A percentile compares a stretch with the other conserved stretches of the same genome.
phyloP scores from a whole-genome alignment of 2,888 invertebrate species.

The Arge pagana region DNA sequence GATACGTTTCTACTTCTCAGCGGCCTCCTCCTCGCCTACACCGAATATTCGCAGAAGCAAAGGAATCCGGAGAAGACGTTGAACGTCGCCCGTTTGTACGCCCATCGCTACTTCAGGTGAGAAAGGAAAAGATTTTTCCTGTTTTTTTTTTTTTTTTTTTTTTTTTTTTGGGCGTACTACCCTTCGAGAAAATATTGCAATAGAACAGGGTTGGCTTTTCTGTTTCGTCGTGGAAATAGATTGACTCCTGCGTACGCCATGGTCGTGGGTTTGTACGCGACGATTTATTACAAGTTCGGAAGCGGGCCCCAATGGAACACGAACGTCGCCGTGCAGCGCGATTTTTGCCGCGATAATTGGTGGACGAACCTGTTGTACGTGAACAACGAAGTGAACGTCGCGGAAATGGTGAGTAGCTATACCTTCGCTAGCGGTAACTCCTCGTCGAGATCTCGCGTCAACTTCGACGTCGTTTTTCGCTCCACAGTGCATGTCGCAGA shows the following conservation, averaged over 20 bases:
- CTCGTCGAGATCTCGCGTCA: slow-evolving; percentile 30
- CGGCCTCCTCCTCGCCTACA: slow-evolving; percentile 47
- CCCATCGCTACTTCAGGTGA: slow-evolving; percentile 72
- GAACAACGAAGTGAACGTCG: slow-evolving; percentile 53
- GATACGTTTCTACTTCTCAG: slow-evolving; percentile 53
- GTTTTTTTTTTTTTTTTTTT: slow-evolving; percentile 15
- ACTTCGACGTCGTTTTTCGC: slow-evolving; percentile 16
- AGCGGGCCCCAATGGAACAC: slow-evolving; percentile 76
- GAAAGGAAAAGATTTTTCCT: slow-evolving; percentile 6
- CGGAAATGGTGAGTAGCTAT: slow-evolving; percentile 43
- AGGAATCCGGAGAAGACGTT: slow-evolving; percentile 45
- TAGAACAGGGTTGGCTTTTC: slow-evolving; percentile 14
- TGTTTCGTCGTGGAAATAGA: too few species aligned
- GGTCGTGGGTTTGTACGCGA: slow-evolving; percentile 74
- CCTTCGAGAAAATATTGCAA: slow-evolving; percentile 26
- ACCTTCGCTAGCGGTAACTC: neutral
- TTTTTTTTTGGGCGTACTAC: neutral
- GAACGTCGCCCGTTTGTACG: slow-evolving; percentile 66
- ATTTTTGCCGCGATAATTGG: slow-evolving; percentile 53
- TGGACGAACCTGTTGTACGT: slow-evolving; percentile 57
- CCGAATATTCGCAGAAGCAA: slow-evolving; percentile 34
- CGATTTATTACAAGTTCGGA: slow-evolving; percentile 70
- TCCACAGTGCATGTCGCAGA: slow-evolving; percentile 62
- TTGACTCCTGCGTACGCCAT: slow-evolving; percentile 77
- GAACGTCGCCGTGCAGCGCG: slow-evolving; percentile 57